These are phyloP conservation scores for Furcifer pardalis DNA, from an alignment of 2,797 vertebrate species.

Conservation along the genomic window DNA sequence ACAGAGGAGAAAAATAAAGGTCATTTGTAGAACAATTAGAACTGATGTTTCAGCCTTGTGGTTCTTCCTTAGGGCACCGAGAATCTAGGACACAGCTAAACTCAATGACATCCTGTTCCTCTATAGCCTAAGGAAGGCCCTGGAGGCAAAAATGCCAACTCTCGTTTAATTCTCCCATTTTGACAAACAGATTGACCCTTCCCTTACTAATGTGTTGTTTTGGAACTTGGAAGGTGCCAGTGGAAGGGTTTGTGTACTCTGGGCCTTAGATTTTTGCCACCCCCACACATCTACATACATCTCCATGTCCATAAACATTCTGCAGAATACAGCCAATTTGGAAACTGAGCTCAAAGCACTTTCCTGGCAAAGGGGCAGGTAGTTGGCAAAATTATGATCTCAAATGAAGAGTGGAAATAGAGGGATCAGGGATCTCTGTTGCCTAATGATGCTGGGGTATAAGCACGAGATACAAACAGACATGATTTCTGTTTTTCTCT, in stretches of 20 bases:
- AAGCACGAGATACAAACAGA: neutral
- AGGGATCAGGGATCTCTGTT: neutral
- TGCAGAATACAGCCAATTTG: neutral
- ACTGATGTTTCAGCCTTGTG: conserved; percentile 65
- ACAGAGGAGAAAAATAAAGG: conserved; percentile 62
- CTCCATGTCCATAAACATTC: neutral
- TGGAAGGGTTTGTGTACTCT: conserved; percentile 27
- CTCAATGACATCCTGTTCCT: conserved; percentile 71
- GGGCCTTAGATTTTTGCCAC: conserved; percentile 20
- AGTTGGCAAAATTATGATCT: neutral
- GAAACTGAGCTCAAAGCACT: neutral
- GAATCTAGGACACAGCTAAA: conserved; percentile 70
- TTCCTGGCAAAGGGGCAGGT: neutral
- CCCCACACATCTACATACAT: neutral
- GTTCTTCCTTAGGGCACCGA: conserved; percentile 69
- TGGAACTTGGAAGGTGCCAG: conserved; percentile 16
- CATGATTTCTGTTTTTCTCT: neutral
- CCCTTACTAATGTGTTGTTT: conserved; percentile 56
- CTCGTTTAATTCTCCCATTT: conserved; percentile 61
- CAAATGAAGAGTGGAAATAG: neutral
- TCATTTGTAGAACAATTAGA: conserved; percentile 71
- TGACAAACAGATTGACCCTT: conserved; percentile 66
- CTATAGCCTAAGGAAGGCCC: conserved; percentile 69
- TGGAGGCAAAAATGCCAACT: conserved; percentile 63
- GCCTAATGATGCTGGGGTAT: neutral